Base-by-base conservation (phyloP, 2,888 invertebrate species). In the Macrophya annulata region DNA sequence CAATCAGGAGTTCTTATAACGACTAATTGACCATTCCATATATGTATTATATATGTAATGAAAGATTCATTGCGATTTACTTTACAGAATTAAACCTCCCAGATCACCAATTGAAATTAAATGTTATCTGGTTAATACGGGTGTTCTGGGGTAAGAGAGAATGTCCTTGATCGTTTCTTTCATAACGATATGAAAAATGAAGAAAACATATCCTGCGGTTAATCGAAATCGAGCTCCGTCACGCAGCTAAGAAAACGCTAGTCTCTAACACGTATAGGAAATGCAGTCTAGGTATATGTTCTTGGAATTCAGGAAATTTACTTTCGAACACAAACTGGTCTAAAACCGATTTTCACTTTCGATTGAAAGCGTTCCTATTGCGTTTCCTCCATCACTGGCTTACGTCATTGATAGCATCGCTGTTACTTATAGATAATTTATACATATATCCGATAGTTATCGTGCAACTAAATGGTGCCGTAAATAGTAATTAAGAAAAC, bases 301-400 rank as follows among this genome's bases (percentile, higher is more conserved):
- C 6, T 5, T 62, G 62, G 81, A 81, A 81, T 81, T 40, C 43
- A 81, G 21, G 62, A 43, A 62, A 81, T 81, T 62, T 62, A 81
- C 81, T 81, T 81, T 81, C 81, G 59, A 81, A 81, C 59, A 25
- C 31, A 81, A 62, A 62, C 81, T 81, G 62, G 62, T 62, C 81
- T 43, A 62, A 81, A 62, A 62, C 62, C 81, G 62, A 81, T 62
- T 81, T 81, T 81, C 81, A 81, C 81, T 81, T 81, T 59, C 81
- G 40, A 81, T 81, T 62, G 77, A 77, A 77, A 77, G 55, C 77
- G 77, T 72, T 43, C 43, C n/a, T 72, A n/a, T 72, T 68, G 31
- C 51, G 31, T 81, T 43, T 25, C 62, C 25, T 62, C 17, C 21
- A 81, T 12, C 40, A 21, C 43, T 21, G 81, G 37, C 21, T 62